Percentiles rank a stretch among this genome's conserved stretches.
Evolutionary conservation across 2,113 vertebrate genomes (phyloP).

Genomic region (Cyphomyrus plagiostoma): DNA sequence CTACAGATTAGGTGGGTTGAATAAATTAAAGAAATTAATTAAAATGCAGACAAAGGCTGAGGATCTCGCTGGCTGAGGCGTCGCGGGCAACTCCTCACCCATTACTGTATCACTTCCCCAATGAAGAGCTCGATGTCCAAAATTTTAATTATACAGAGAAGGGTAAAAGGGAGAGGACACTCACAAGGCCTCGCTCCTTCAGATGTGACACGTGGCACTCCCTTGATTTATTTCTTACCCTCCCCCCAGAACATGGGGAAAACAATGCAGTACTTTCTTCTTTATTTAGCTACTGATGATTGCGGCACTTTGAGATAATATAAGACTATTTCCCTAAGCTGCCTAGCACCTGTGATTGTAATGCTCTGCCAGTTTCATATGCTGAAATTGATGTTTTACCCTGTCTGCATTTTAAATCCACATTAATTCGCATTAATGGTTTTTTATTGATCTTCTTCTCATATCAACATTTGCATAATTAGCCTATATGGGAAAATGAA

Average conservation of each 20-base stretch:
- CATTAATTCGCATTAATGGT: background rate
- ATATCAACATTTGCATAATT: background rate
- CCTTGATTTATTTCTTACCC: background rate
- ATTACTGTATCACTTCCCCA: constrained; percentile 46
- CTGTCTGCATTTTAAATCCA: background rate
- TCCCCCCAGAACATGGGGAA: background rate
- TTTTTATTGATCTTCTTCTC: background rate
- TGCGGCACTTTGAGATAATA: background rate
- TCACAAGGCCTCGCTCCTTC: constrained; percentile 13
- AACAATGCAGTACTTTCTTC: background rate
- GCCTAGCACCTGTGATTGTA: background rate
- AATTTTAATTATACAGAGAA: constrained; percentile 62
- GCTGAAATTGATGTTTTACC: background rate
- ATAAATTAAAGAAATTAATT: constrained; percentile 73
- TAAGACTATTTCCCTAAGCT: background rate
- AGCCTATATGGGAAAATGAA: background rate
- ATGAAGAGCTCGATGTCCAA: constrained; percentile 54
- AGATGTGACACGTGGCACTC: background rate
- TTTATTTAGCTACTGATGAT: background rate
- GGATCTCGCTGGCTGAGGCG: constrained; percentile 50
- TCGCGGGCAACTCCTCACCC: constrained; percentile 49
- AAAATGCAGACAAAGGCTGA: constrained; percentile 65
- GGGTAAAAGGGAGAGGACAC: constrained; percentile 40
- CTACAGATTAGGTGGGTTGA: constrained; percentile 79
- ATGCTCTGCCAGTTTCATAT: background rate